These are phyloP conservation scores for Petrolisthes manimaculis DNA, from an alignment of 2,888 invertebrate species.

Conservation along the genomic window DNA sequence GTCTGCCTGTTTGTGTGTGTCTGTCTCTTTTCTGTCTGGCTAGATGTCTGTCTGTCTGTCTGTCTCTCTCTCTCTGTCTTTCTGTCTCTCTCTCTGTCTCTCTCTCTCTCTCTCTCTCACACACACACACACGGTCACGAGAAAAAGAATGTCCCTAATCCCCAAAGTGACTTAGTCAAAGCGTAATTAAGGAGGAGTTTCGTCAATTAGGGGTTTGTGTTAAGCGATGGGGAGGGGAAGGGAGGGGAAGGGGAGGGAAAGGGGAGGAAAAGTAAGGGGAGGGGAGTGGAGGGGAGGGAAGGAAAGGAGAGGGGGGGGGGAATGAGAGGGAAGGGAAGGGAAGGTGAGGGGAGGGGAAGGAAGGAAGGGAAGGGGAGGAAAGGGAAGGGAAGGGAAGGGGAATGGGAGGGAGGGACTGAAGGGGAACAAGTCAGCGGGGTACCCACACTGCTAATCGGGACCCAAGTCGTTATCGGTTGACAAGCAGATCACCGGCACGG, in stretches of 20 bases:
- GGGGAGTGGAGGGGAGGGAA: neutral
- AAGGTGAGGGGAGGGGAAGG: neutral
- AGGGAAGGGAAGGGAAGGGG: neutral
- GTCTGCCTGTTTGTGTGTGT: neutral
- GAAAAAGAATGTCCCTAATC: too few species aligned
- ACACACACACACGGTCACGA: neutral
- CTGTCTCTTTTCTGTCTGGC: neutral
- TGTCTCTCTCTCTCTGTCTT: constrained; percentile 2
- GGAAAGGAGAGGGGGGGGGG: neutral
- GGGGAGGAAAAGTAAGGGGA: neutral
- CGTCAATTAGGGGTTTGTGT: neutral
- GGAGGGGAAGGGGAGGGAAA: neutral
- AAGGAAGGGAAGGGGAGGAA: neutral
- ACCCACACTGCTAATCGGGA: constrained; percentile 24
- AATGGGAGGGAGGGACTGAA: neutral
- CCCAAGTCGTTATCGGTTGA: constrained; percentile 43
- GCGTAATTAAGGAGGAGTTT: too few species aligned
- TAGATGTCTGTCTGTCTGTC: constrained; percentile 10
- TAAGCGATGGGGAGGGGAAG: neutral
- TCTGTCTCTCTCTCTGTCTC: neutral
- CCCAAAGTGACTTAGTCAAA: too few species aligned
- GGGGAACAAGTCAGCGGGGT: neutral
- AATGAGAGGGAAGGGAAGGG: neutral
- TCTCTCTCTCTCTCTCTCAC: too few species aligned
- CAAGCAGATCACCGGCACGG: constrained; percentile 31